Base-by-base conservation (phyloP, 2,888 invertebrate genomes). In the Hemithea aestivaria region DNA sequence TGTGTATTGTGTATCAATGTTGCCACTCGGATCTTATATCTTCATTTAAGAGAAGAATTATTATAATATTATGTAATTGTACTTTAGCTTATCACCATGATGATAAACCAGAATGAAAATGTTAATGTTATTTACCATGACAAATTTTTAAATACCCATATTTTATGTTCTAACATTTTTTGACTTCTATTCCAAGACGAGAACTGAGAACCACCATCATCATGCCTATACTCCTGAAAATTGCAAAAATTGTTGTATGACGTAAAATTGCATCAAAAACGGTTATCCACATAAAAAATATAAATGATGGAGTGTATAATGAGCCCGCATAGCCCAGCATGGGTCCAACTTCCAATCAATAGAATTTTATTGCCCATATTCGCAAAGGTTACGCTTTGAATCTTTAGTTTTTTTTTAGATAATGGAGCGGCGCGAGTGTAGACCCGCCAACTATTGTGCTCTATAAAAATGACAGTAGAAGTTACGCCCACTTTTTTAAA, bases 281-380 rank as follows among this genome's bases (percentile, higher is more conserved):
- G 21, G 51, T 37, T 32, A 27, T 35, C 34, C 36, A 27, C 38
- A 51, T 51, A 68, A 76, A 77, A 71, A 66, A 47, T 32, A 27
- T 56, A 80, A 80, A 81, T 79, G 72, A 77, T 76, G 52, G 65
- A 46, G 53, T 57, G 52, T 69, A 87, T 87, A 87, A 87, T 87
- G 79, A 81, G 77, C 87, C 87, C 87, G 73, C 81, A 87, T 87
- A 65, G 66, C 82, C 22, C 84, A 82, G 87, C 87, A 75, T 79
- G 85, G 74, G 81, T 81, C 84, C 84, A 62, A 80, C 82, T 80
- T 81, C 80, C 80, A 76, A 85, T 85, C 84, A 84, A 84, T 73
- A 76, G 69, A 67, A 83, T 83, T 87, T 84, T 87, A 85, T 87
- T 85, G 77, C 74, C 79, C 72, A 75, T 71, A 84, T 87, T 85